These are phyloP conservation scores for Sphenodon punctatus DNA, from an alignment of 2,797 vertebrate genomes.

Conservation along the genomic window DNA sequence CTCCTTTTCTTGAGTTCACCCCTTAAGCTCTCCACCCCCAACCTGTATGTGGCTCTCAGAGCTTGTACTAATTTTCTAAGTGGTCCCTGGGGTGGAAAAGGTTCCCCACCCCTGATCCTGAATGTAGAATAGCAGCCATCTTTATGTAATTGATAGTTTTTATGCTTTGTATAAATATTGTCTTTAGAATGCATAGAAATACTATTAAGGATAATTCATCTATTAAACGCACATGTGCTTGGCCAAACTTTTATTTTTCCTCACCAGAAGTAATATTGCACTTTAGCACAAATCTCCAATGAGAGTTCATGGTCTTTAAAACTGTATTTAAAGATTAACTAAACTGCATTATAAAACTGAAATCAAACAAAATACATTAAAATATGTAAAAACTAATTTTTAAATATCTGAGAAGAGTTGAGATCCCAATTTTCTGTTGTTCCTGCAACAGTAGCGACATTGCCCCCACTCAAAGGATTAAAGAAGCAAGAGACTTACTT, in stretches of 20 bases:
- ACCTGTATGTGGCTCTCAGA: too few relatives aligned
- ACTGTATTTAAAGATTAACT: constrained; percentile 19
- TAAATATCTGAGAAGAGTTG: constrained; percentile 4
- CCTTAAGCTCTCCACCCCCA: too few relatives aligned
- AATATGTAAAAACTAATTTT: constrained; percentile 32
- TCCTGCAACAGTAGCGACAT: background rate
- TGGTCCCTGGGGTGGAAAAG: too few relatives aligned
- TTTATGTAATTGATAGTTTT: too few relatives aligned
- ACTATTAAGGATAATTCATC: background rate
- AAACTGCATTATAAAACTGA: constrained; percentile 4
- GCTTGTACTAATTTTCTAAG: too few relatives aligned
- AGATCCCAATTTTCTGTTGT: background rate
- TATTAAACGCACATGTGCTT: background rate
- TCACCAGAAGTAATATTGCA: background rate
- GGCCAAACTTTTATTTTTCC: background rate
- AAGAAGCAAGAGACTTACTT: background rate
- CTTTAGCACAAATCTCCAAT: background rate
- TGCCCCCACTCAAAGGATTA: constrained; percentile 27
- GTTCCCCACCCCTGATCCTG: too few relatives aligned
- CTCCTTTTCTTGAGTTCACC: too few relatives aligned
- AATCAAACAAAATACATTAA: background rate
- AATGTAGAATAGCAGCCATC: too few relatives aligned
- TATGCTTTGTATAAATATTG: background rate
- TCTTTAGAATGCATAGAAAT: background rate
- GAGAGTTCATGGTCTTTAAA: constrained; percentile 6